A percentile compares a stretch with the other conserved stretches of the same genome.
phyloP scores from a whole-genome alignment of 53 echinoderm and acorn worm genomes.

The Luidia sarsii region DNA sequence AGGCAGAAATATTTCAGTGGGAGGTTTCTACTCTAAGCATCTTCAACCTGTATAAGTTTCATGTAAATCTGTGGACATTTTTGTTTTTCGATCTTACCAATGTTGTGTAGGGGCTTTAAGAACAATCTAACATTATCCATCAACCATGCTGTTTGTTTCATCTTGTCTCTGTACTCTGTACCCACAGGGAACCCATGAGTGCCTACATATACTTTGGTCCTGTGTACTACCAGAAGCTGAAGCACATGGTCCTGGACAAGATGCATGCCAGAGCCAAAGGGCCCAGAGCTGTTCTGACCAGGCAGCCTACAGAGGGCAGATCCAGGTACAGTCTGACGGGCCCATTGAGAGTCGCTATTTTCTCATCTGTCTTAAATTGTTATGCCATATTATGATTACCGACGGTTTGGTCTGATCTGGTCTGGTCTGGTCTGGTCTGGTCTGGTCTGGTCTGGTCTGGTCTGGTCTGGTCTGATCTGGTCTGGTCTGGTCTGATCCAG shows the following conservation, averaged over 20 bases:
- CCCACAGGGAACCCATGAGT: conserved; percentile 87
- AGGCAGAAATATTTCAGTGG: too few species aligned
- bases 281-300: conserved; percentile 90
- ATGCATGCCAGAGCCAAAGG: conserved; percentile 99
- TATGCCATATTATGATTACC: too few species aligned
- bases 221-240: conserved; percentile 98
- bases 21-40: too few species aligned
- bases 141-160: background rate
- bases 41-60: too few species aligned
- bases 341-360: too few species aligned
- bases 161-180: background rate
- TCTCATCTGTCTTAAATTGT: too few species aligned
- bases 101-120: too few species aligned
- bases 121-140: background rate
- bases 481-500: background rate
- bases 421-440: background rate
- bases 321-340: too few species aligned
- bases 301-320: conserved; percentile 96
- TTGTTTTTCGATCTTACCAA: too few species aligned
- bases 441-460: background rate
- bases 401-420: background rate
- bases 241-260: conserved; percentile 98
- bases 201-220: conserved; percentile 99
- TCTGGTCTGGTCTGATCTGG: background rate
- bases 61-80: too few species aligned